phyloP scores from a whole-genome alignment of 2,888 invertebrate species.

The Ormyrus pomaceus region DNA sequence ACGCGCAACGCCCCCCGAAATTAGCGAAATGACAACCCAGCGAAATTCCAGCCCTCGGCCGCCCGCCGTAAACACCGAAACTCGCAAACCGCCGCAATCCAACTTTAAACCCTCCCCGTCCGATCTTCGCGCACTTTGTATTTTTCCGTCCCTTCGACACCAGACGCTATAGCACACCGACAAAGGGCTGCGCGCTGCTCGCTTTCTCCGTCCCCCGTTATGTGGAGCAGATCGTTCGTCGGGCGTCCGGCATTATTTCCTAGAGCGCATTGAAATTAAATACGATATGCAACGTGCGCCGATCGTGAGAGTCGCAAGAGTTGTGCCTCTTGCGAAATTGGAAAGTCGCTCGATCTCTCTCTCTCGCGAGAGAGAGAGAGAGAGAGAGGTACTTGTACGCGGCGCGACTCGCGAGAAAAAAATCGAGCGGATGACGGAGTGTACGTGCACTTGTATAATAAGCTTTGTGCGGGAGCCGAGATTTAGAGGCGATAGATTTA shows the following conservation, averaged over 20 bases:
- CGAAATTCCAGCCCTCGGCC: no score
- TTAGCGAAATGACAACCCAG: no score
- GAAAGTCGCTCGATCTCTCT: constrained; percentile 37
- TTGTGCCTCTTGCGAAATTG: constrained; percentile 41
- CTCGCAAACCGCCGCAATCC: no score
- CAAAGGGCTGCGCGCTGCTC: background rate
- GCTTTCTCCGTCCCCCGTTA: background rate
- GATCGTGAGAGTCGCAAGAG: constrained; percentile 19
- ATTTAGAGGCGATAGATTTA: constrained; percentile 1
- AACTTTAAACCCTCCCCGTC: no score
- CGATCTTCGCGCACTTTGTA: no score
- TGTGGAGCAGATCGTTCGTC: constrained; percentile 31
- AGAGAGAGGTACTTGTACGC: no score
- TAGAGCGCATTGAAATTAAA: constrained; percentile 36
- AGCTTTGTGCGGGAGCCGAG: background rate
- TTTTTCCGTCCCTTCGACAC: no score
- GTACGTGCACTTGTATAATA: constrained; percentile 20
- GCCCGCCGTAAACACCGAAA: no score
- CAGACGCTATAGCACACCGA: no score
- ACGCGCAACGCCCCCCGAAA: no score
- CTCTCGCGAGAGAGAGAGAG: no score
- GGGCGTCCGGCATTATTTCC: constrained; percentile 1
- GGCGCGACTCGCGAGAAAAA: constrained; percentile 14
- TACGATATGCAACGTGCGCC: constrained; percentile 3
- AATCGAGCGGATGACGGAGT: background rate